Base-by-base conservation (phyloP, 2,113 vertebrate species). In the Microcebus jonahi region DNA sequence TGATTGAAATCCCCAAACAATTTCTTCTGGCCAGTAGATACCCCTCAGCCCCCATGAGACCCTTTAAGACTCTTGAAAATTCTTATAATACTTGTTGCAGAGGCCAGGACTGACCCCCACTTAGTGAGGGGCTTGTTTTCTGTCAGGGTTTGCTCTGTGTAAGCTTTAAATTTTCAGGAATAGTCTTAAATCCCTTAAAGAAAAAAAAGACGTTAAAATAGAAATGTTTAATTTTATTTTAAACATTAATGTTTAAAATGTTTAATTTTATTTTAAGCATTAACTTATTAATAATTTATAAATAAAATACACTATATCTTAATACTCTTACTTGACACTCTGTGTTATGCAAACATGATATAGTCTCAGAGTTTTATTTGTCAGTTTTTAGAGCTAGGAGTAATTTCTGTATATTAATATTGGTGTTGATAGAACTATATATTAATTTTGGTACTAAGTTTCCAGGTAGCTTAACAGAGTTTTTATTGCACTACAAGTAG, bases 271-370 rank as follows among this genome's bases (percentile, higher is more conserved):
- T 45, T 45, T 45, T 45, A 45, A 18, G 27, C 29, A n/a, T 25
- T 42, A 31, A 42, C 27, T 55, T 68, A 31, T 65, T 48, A 53
- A 53, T 36, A 21, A 29, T 57, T 81, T 70, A 57, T 68, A n/a
- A 45, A 68, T 68, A 70, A 79, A 36, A 36, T 11, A 39, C 5
- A 21, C 21, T 13, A 0, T 70, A 6, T 27, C 70, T 53, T 48
- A 36, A 53, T 65, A 17, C 34, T 29, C 2, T 63, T n/a, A 13
- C 0, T 0, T 11, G 23, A 10, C 2, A 17, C 17, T 70, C 6
- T 34, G 6, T 29, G 13, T 23, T 67, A 57, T 57, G 11, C 17
- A 34, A 13, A 50, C 42, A 39, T 3, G 34, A 39, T 21, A 1
- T 4, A 7, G 59, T 45, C 42, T 65, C 15, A 29, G 61, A 20